Evolutionary conservation across 1,140 invertebrate species (phyloP), one percentile per base, ranked within the genome.

Genomic region (Brachionus rubens): DNA sequence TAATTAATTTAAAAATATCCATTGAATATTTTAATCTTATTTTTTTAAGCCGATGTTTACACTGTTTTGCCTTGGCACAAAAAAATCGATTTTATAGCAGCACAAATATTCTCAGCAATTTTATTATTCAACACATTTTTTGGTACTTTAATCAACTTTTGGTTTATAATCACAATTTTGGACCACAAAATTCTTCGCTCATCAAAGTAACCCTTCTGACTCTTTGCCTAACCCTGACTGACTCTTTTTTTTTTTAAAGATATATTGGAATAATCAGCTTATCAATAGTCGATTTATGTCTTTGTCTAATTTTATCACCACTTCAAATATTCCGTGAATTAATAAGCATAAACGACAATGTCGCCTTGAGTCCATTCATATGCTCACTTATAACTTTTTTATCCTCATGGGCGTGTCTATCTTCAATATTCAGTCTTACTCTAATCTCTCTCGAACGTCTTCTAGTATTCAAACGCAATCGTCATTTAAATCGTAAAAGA

Each of bases 381-480:
- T 72, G 68, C 30, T 28, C 24, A 16, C 7, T 28, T 4, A 72
- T 72, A 12, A 48, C 50, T 19, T 72, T 72, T 26, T 24, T 48
- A 14, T 72, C 68, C 19, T 50, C 43, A 40, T 72, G 68, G 68
- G 68, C 68, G 12, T 72, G 68, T 72, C 24, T 72, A n/a, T 72
- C 68, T 14, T 72, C 68, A 48, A 72, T 72, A 21, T 50, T 72
- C 19, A 72, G 68, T n/a, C 50, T 72, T 24, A 54, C 50, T 36
- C 30, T 72, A 2, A 72, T 72, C 46, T 72, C 68, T 12, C 7
- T 72, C 5, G 68, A 72, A 24, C 9, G 68, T 12, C 21, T 40
- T 47, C 21, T 72, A 33, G 68, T 72, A 7, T 72, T 72, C 46
- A 72, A 72, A 40, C 48, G 14, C 9, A 72, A 72, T 30, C 30